These are phyloP conservation scores for Caracal caracal DNA, from an alignment of 2,113 vertebrate genomes.

Conservation along the genomic window DNA sequence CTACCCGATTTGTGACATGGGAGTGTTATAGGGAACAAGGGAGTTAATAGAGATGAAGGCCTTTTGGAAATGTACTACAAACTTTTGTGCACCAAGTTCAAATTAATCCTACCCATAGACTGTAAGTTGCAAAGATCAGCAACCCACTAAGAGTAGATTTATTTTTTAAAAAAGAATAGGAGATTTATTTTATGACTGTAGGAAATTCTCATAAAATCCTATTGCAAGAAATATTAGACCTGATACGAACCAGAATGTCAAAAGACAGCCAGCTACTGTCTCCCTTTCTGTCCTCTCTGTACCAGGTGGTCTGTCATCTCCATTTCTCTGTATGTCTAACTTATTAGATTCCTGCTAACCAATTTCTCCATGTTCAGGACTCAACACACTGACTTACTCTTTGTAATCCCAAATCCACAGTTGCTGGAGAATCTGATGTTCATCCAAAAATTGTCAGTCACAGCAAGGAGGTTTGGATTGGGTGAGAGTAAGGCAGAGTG, in stretches of 20 bases:
- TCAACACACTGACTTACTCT: not conserved
- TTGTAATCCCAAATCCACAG: not conserved
- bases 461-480: not conserved
- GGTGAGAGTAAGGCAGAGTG: not conserved
- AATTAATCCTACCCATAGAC: not conserved
- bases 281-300: not conserved
- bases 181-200: not conserved
- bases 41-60: not conserved
- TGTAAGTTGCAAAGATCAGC: not conserved
- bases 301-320: not conserved
- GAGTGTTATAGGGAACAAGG: not conserved
- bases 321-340: not conserved
- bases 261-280: not conserved
- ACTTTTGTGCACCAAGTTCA: not conserved
- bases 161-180: not conserved
- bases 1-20: not conserved
- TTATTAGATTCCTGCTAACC: not conserved
- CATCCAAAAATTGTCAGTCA: not conserved
- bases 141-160: not conserved
- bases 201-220: not conserved
- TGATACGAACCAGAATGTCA: not conserved
- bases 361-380: not conserved
- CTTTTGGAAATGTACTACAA: constrained; percentile 1
- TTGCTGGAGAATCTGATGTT: not conserved
- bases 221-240: not conserved